Conservation (phyloP, 2,797 vertebrate species). For the Tympanoctomys barrerae region DNA sequence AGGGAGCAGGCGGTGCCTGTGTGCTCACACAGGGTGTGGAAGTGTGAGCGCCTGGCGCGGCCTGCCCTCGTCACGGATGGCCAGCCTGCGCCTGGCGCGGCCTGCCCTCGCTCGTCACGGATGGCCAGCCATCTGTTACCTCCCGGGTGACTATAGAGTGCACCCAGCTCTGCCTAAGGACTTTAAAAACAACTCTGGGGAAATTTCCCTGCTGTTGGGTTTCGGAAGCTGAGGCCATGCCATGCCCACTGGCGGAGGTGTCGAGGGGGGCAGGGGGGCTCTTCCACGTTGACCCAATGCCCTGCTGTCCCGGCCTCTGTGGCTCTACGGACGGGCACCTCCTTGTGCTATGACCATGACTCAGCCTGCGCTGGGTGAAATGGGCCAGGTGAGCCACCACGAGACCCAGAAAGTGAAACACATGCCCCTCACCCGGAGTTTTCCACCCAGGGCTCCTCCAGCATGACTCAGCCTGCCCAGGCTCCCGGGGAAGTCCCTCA, state of each 20-base stretch:
- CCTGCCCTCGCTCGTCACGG: not conserved
- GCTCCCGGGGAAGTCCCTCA: not conserved
- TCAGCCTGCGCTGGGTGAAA: not conserved
- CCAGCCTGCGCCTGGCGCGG: not conserved
- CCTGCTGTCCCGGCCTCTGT: not conserved
- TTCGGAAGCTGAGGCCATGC: not conserved
- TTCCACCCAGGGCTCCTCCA: not conserved
- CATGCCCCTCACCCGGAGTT: not conserved
- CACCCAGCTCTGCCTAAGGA: not conserved
- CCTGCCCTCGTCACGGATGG: not conserved
- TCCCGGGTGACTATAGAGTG: no score
- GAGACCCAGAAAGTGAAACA: not conserved
- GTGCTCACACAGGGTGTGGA: no score
- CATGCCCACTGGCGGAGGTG: not conserved
- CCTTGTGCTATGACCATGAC: no score
- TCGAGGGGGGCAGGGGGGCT: no score
- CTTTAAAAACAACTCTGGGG: not conserved
- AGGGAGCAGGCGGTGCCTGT: not conserved
- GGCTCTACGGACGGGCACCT: not conserved
- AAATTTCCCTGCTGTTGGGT: not conserved
- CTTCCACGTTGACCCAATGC: no score
- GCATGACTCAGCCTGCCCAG: slow-evolving; percentile 4
- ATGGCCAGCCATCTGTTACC: not conserved
- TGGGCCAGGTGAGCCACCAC: not conserved
- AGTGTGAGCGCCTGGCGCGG: not conserved